Base-by-base conservation (phyloP, 2,888 invertebrate genomes). In the Netelia melanura region DNA sequence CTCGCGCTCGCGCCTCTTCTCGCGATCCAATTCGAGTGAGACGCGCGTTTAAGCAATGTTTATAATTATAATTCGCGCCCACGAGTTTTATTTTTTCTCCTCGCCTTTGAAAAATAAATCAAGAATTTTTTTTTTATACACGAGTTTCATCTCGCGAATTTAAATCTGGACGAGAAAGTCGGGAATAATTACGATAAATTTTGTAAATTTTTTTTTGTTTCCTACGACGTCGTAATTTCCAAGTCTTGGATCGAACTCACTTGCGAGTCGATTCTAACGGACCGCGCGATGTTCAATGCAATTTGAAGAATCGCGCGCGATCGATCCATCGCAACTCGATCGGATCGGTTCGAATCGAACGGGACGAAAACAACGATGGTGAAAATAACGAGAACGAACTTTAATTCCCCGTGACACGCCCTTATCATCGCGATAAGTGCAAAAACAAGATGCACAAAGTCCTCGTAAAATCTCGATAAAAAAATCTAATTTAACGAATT, bases 321-420 rank as follows among this genome's bases (percentile, higher is more conserved):
- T 77, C 43, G 14, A 43, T 75, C 74, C 78, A 83, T 86, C 81
- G 70, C 52, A 17, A 25, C 76, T 62, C 23, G 38, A 9, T 61
- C 61, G 43, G 10, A n/a, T 21, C 11, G 62, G 74, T 56, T 61
- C 67, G 58, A 77, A 77, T 56, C 78, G 70, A 86, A 86, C 84
- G 84, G 64, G 65, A 84, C 86, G 84, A 77, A 81, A 79, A 87
- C 86, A 82, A 86, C 80, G 88, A 86, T 87, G 83, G 88, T 87
- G 85, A 86, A 85, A 88, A 89, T 89, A 88, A 88, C 80, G 77
- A 85, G 17, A 17, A 17, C 17, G 17, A 17, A 17, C 17, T 17
- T 17, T 17, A 17, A 17, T 17, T 17, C 17, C 17, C 17, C 17
- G 0, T 17, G 17, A 17, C 17, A 17, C 17, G 17, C 17, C 17